Evolutionary conservation across 2,888 invertebrate genomes (phyloP), one percentile per base, ranked within the genome.

Genomic region (Trachelus troglodyta): DNA sequence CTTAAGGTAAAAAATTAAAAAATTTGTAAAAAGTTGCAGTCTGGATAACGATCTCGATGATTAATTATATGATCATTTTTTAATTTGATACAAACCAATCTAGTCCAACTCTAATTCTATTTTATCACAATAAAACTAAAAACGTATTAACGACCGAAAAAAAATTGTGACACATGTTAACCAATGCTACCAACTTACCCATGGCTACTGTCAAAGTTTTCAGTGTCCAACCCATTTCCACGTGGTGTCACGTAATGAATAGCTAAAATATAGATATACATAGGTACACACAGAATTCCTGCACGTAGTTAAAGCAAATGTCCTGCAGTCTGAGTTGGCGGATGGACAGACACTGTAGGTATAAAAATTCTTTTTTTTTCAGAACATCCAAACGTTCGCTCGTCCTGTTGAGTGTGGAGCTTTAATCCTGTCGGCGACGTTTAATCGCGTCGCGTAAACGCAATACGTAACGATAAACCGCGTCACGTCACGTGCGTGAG

Each of bases 401-500:
- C 56, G 56, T 56, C 23, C 56, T 56, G 56, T 56, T 23, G 56
- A 23, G 56, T 9, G 56, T 56, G 23, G 23, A 15, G 56, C 23
- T 56, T 56, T 56, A 56, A 56, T 56, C 56, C 56, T 56, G 56
- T 56, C 56, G 56, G 56, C 56, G 56, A 56, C 56, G 56, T 71
- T 71, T 71, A 71, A 71, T 71, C 31, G 71, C 71, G 33, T 31
- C 71, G 71, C 71, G 71, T 71, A 71, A 71, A 34, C 35, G 74
- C 33, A 35, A 35, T 35, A 35, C 74, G 37, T 34, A 34, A 30
- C 74, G 74, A 74, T 74, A 74, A 74, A 30, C n/a, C 74, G 34
- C 37, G 34, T 34, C 35, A 33, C 35, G 74, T 33, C 33, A 74
- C 74, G 74, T 74, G 74, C 74, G 23, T 30, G 74, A 30, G 74